Evolutionary conservation across 2,797 vertebrate species (phyloP).

Genomic region (Notoglanidium macrostoma): DNA sequence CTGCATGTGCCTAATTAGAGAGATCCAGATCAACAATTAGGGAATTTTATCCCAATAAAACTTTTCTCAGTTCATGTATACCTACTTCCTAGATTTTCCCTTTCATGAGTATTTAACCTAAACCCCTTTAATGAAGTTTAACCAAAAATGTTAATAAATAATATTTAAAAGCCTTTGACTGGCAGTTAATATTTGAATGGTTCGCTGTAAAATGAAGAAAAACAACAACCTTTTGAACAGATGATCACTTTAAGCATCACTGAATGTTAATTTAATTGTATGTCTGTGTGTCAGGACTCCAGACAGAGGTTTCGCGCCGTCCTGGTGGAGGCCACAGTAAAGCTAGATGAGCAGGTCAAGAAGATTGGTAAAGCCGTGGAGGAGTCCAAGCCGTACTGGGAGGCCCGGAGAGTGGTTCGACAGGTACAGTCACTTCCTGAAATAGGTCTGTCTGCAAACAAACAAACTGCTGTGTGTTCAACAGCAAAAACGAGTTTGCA

Average conservation of each 20-base stretch:
- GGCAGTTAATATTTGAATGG: neutral
- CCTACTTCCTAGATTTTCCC: neutral
- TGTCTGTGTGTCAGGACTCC: slow-evolving; percentile 77
- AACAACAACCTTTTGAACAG: neutral
- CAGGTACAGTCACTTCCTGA: slow-evolving; percentile 79
- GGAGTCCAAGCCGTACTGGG: slow-evolving; percentile 98
- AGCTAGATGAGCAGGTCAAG: slow-evolving; percentile 92
- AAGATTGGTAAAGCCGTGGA: slow-evolving; percentile 94
- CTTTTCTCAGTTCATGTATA: neutral
- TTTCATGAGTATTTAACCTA: neutral
- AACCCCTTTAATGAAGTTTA: neutral
- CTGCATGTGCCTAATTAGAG: neutral
- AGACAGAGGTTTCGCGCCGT: slow-evolving; percentile 92
- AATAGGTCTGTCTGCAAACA: neutral
- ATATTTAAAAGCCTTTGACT: neutral
- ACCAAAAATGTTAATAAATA: neutral
- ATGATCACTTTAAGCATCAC: neutral
- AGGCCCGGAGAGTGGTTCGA: slow-evolving; percentile 87
- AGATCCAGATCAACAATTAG: neutral
- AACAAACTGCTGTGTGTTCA: neutral
- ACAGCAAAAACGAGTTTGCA: no score
- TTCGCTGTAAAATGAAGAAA: neutral
- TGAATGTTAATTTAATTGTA: neutral
- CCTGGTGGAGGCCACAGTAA: slow-evolving; percentile 89
- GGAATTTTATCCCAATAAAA: neutral